Conservation (phyloP, 2,888 invertebrate species). For the Meliscaeva auricollis region DNA sequence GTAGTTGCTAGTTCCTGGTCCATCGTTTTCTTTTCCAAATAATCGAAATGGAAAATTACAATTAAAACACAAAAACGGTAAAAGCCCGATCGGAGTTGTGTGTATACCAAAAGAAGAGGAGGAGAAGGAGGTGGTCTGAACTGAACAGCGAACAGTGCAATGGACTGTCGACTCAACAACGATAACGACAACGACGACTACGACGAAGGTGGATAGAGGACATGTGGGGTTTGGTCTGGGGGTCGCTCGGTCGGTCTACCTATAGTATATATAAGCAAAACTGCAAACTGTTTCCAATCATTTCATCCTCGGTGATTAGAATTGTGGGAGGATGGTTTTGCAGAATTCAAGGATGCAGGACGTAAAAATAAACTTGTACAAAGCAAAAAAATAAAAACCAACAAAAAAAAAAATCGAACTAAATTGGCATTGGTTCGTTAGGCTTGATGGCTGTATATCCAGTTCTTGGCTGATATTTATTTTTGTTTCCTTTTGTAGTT, state of each 20-base stretch:
- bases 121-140: background rate
- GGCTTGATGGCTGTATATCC: conserved; percentile 63
- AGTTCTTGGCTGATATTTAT: conserved; percentile 50
- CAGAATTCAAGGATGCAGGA: conserved; percentile 53
- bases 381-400: background rate
- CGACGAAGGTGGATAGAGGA: background rate
- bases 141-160: background rate
- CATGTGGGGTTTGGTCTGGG: background rate
- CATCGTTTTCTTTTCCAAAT: conserved; percentile 73
- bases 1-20: conserved; percentile 30
- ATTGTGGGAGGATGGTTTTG: conserved; percentile 44
- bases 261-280: conserved; percentile 49
- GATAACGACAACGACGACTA: background rate
- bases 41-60: conserved; percentile 75
- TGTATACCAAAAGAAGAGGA: background rate
- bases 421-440: conserved; percentile 72
- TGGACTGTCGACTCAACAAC: too few species aligned
- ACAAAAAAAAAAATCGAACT: conserved; percentile 7
- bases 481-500: conserved; percentile 1
- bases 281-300: conserved; percentile 71
- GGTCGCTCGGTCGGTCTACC: conserved; percentile 6
- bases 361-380: conserved; percentile 28
- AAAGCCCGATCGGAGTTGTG: conserved; percentile 8
- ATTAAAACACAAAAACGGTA: conserved; percentile 70
- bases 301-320: conserved; percentile 75